Conservation (phyloP, 1,140 invertebrate genomes). For the Eciton burchellii region DNA sequence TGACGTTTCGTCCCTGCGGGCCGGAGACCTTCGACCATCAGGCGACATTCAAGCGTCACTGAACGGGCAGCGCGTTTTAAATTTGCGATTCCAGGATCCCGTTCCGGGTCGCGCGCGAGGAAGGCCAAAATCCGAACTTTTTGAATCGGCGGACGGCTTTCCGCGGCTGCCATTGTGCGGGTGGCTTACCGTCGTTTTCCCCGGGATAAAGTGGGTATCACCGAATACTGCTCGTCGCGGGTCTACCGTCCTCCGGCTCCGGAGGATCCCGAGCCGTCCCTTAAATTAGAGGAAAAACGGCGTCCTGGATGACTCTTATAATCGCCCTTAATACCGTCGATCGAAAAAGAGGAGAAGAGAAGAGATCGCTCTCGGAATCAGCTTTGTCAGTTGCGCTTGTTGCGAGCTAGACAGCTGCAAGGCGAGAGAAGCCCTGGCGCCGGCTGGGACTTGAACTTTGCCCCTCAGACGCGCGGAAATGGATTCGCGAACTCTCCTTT, state of each 20-base stretch:
- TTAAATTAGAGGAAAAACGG: slow-evolving; percentile 42
- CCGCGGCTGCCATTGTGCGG: slow-evolving; percentile 41
- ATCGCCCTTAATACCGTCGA: slow-evolving; percentile 38
- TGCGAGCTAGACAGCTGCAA: slow-evolving; percentile 6
- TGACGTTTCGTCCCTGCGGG: background rate
- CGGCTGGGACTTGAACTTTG: background rate
- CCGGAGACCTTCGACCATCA: slow-evolving; percentile 34
- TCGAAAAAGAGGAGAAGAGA: too few species aligned
- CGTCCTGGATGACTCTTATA: slow-evolving; percentile 46
- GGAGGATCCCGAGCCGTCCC: slow-evolving; percentile 19
- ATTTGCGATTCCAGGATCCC: slow-evolving; percentile 55
- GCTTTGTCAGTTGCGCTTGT: slow-evolving; percentile 30
- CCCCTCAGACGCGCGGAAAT: background rate
- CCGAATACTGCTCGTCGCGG: slow-evolving; percentile 47
- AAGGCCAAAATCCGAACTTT: slow-evolving; percentile 55
- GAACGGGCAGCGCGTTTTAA: slow-evolving; percentile 31
- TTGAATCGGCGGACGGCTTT: slow-evolving; percentile 52
- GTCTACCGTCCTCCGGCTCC: slow-evolving; percentile 45
- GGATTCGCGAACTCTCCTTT: slow-evolving; percentile 3
- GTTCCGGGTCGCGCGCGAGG: slow-evolving; percentile 4
- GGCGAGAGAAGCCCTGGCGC: slow-evolving; percentile 6
- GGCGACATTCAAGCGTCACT: slow-evolving; percentile 1
- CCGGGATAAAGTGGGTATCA: slow-evolving; percentile 57
- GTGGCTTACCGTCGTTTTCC: slow-evolving; percentile 55
- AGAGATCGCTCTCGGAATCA: slow-evolving; percentile 23